Evolutionary conservation across 2,888 invertebrate species (phyloP), one percentile per base, ranked within the genome.

Genomic region (Liopterus haemorrhoidalis): DNA sequence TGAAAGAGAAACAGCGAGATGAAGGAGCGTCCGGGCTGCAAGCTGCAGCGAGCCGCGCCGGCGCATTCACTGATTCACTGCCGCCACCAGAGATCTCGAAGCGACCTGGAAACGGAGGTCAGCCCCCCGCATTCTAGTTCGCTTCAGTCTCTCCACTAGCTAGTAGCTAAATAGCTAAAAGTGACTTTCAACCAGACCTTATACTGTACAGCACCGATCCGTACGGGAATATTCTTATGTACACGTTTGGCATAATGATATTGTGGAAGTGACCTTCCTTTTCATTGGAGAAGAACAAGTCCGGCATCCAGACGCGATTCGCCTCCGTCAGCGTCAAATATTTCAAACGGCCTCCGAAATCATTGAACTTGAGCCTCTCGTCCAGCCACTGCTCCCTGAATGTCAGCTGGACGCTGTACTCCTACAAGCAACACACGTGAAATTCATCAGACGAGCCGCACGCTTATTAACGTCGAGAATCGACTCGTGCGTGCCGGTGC

Each of bases 361-460:
- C 89, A 68, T 90, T 84, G 69, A 90, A 92, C 68, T 83, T 83
- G 53, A 92, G 78, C 59, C 95, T 76, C 69, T 93, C 91, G 69
- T 96, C 95, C 65, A 87, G 72, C 95, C 95, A 96, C 72, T 95
- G 91, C 69, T 96, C 94, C 68, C 95, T 82, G 75, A 96, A 94
- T 57, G 95, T 95, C 65, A 96, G 76, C 73, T 95, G 95, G 61
- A 94, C 93, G 66, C 92, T 93, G 79, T 95, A 96, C 79, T 96
- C 95, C 92, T 92, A 79, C 60, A 78, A 80, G 67, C 59, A 67
- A 51, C 49, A 59, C 44, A 38, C 24, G 41, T 12, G 31, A 11
- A 20, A 30, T 39, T 22, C 36, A 18, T n/a, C n/a, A 3, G 25
- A 11, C 25, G 12, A 25, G 2, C 12, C 14, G 31, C 31, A 11